A percentile compares a stretch with the other conserved stretches of the same genome.
Evolutionary conservation across 2,113 vertebrate genomes (phyloP).

Genomic region (Xiphophorus hellerii): DNA sequence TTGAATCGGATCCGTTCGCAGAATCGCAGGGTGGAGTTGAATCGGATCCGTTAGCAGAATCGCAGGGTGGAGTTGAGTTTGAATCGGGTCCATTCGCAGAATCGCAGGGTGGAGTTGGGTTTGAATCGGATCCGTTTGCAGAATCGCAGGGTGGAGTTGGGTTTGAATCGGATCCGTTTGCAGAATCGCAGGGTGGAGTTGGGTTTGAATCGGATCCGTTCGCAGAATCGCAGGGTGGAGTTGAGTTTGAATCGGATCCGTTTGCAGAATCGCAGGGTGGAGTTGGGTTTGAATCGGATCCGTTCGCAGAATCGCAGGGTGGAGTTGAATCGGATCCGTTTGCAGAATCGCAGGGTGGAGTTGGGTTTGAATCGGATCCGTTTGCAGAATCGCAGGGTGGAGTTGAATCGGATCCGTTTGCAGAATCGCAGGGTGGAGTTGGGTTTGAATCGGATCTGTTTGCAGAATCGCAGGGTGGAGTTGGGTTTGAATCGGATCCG

Average conservation of each 20-base stretch:
- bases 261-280: not conserved
- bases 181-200: not conserved
- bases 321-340: constrained; percentile 11
- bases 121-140: not conserved
- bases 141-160: not conserved
- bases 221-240: not conserved
- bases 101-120: not conserved
- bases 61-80: not conserved
- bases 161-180: not conserved
- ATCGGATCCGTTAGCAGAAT: not conserved
- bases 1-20: constrained; percentile 1
- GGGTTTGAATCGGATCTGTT: not conserved
- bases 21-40: not conserved
- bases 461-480: not conserved
- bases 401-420: not conserved
- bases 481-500: not conserved
- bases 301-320: not conserved
- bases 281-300: constrained; percentile 19
- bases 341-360: constrained; percentile 6
- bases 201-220: rapidly evolving
- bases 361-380: not conserved
- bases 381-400: not conserved
- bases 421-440: not conserved
- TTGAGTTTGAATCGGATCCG: not conserved
- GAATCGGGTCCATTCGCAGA: not conserved